Evolutionary conservation across 2,888 invertebrate species (phyloP).

Genomic region (Ceriagrion tenellum): DNA sequence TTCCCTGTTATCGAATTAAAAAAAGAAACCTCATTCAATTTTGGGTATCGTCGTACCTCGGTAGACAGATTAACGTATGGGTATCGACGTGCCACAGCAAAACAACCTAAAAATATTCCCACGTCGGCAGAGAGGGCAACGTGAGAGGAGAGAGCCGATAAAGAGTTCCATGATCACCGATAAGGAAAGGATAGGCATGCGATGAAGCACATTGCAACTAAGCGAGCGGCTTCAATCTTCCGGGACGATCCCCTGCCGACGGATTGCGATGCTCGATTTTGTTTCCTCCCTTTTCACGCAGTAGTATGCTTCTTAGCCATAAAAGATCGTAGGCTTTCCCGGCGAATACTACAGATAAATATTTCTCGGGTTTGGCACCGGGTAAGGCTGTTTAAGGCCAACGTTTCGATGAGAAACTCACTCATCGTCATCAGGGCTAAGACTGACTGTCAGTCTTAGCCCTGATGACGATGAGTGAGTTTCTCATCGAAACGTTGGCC

Average conservation of each 20-base stretch:
- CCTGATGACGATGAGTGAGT: no score
- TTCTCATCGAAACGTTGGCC: no score
- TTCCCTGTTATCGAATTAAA: background rate
- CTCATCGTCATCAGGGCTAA: no score
- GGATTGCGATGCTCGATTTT: background rate
- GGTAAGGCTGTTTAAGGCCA: no score
- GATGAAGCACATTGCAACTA: slow-evolving; percentile 10
- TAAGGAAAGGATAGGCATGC: background rate
- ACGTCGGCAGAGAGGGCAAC: background rate
- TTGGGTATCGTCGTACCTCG: background rate
- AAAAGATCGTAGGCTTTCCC: no score
- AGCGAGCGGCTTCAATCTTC: background rate
- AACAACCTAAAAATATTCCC: background rate
- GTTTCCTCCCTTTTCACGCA: background rate
- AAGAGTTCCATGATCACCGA: slow-evolving; percentile 2
- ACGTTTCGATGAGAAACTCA: no score
- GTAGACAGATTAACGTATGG: background rate
- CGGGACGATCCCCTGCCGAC: background rate
- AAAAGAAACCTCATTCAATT: background rate
- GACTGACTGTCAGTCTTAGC: no score
- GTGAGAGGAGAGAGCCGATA: background rate
- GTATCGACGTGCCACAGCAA: background rate
- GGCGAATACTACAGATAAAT: no score
- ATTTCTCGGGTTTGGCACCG: no score
- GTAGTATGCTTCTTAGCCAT: background rate